Percentiles rank a stretch among this genome's conserved stretches.
These are phyloP conservation scores for Philopedon plagiatum DNA, from an alignment of 2,888 invertebrate species.

Conservation along the genomic window DNA sequence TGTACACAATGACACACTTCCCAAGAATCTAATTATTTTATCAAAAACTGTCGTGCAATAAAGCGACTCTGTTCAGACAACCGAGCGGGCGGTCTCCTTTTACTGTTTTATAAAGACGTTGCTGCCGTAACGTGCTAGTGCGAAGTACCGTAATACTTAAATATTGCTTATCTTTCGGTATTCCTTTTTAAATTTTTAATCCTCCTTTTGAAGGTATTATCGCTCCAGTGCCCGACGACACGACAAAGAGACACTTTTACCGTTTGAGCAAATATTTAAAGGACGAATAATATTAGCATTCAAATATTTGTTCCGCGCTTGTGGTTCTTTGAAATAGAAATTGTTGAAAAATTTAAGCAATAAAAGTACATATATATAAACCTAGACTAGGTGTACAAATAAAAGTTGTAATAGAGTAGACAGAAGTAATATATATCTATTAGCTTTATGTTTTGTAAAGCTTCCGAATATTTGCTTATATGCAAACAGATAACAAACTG, in stretches of 20 bases:
- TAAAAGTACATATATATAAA: neutral
- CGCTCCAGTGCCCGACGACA: constrained; percentile 27
- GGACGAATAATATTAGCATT: constrained; percentile 21
- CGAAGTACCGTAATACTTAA: constrained; percentile 41
- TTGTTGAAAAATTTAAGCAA: neutral
- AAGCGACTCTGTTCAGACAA: constrained; percentile 16
- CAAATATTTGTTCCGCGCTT: constrained; percentile 34
- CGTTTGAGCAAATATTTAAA: constrained; percentile 37
- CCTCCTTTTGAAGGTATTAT: constrained; percentile 25
- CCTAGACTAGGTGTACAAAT: constrained; percentile 1
- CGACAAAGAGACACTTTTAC: constrained; percentile 37
- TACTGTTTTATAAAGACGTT: constrained; percentile 45
- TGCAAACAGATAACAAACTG: too few relatives aligned
- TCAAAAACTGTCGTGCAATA: constrained; percentile 16
- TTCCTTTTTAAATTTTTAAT: constrained; percentile 37
- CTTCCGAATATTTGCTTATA: too few relatives aligned
- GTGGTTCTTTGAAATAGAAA: constrained; percentile 21
- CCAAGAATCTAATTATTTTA: constrained; percentile 5
- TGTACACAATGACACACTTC: too few relatives aligned
- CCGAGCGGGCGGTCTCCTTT: constrained; percentile 37
- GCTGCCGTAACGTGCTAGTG: constrained; percentile 16
- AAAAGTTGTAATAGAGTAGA: neutral
- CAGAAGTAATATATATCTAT: neutral
- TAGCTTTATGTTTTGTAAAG: too few relatives aligned
- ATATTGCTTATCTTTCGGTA: constrained; percentile 43